Conservation (phyloP, 2,888 invertebrate species). For the Masnerella sp. region DNA sequence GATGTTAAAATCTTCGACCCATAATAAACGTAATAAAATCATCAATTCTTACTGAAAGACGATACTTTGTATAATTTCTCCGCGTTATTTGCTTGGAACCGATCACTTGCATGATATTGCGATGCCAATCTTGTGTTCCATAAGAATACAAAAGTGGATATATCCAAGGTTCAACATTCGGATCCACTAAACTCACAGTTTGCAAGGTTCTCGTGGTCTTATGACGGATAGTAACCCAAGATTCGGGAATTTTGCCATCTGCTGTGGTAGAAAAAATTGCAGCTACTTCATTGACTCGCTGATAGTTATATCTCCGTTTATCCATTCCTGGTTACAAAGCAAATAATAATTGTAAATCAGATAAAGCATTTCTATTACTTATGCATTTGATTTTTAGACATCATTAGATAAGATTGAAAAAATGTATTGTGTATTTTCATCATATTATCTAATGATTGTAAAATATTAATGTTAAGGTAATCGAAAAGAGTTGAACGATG, state of each 20-base stretch:
- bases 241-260: constrained; percentile 59
- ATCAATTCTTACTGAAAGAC: constrained; percentile 26
- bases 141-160: constrained; percentile 59
- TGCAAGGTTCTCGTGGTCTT: constrained; percentile 48
- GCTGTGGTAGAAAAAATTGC: constrained; percentile 56
- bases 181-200: constrained; percentile 12
- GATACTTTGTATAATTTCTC: constrained; percentile 19
- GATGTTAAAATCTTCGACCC: constrained; percentile 18
- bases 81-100: constrained; percentile 11
- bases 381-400: neutral
- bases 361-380: neutral
- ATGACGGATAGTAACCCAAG: constrained; percentile 56
- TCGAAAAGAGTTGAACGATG: constrained; percentile 4
- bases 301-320: too few species aligned
- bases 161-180: too few species aligned
- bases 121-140: constrained; percentile 55
- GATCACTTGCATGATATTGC: constrained; percentile 7
- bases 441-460: constrained; percentile 5
- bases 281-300: constrained; percentile 51
- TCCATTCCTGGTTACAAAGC: too few species aligned
- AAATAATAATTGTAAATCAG: constrained; percentile 7
- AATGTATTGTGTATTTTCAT: constrained; percentile 32
- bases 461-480: constrained; percentile 22
- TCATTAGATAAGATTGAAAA: constrained; percentile 19
- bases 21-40: constrained; percentile 23